Percentiles rank a stretch among this genome's conserved stretches.
Conservation (phyloP, 2,888 invertebrate species). For the Netelia melanura region DNA sequence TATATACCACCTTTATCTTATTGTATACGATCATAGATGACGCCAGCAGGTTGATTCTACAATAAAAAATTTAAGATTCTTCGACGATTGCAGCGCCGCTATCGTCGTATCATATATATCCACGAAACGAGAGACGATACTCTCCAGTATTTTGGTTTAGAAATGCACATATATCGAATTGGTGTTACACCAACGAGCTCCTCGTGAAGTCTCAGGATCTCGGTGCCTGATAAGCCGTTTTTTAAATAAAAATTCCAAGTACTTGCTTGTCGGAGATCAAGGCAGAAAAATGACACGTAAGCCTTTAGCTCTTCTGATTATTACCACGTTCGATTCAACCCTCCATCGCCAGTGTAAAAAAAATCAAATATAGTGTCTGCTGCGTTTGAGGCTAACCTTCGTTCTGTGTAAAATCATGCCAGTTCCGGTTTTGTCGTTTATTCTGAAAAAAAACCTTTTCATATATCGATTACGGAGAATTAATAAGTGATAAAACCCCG, state of each 20-base stretch:
- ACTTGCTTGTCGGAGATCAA: slow-evolving; percentile 83
- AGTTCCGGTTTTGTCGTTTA: not conserved
- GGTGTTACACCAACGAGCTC: slow-evolving; percentile 48
- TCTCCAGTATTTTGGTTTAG: slow-evolving; percentile 61
- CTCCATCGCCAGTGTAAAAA: not conserved
- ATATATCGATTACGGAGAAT: not conserved
- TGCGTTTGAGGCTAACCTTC: slow-evolving; percentile 16
- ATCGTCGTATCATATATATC: slow-evolving; percentile 18
- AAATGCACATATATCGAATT: slow-evolving; percentile 49
- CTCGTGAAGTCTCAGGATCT: slow-evolving; percentile 63
- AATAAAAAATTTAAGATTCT: not conserved
- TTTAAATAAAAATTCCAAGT: slow-evolving; percentile 74
- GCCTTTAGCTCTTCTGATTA: slow-evolving; percentile 57
- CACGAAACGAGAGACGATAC: slow-evolving; percentile 21
- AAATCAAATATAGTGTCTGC: not conserved
- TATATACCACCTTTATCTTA: not conserved
- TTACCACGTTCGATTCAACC: not conserved
- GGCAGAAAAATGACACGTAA: slow-evolving; percentile 83
- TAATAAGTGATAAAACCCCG: not conserved
- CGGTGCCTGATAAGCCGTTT: slow-evolving; percentile 60
- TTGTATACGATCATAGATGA: not conserved
- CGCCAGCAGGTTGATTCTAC: not conserved
- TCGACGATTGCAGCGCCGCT: not conserved
- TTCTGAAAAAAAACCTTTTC: not conserved
- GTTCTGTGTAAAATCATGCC: not conserved